Conservation (phyloP, 2,888 invertebrate genomes). For the Drosophila picticornis region DNA sequence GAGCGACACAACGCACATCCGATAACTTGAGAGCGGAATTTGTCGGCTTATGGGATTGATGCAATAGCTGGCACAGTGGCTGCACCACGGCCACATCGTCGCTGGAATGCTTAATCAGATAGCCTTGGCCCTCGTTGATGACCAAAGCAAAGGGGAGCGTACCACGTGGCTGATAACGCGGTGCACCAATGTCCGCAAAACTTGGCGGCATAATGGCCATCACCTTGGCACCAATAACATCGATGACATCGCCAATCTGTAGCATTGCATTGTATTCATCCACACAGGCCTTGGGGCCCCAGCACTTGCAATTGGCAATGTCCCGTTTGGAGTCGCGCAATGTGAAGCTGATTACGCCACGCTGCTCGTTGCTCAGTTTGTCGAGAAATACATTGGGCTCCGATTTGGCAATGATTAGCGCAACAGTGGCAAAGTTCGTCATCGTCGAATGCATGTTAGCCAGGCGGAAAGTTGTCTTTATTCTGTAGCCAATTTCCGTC, state of each 20-base stretch:
- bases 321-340: constrained; percentile 90
- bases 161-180: constrained; percentile 88
- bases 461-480: constrained; percentile 18
- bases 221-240: constrained; percentile 89
- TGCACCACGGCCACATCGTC: constrained; percentile 75
- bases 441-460: constrained; percentile 63
- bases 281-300: constrained; percentile 89
- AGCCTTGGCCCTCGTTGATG: constrained; percentile 89
- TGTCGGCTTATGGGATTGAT: constrained; percentile 88
- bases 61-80: constrained; percentile 87
- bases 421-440: constrained; percentile 85
- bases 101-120: constrained; percentile 87
- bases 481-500: constrained; percentile 20
- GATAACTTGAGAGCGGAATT: constrained; percentile 71
- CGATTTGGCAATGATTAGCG: constrained; percentile 88
- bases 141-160: constrained; percentile 89
- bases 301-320: constrained; percentile 91
- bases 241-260: constrained; percentile 90
- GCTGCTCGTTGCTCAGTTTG: constrained; percentile 85
- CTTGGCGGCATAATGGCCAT: constrained; percentile 86
- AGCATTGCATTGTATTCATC: constrained; percentile 88
- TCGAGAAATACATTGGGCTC: constrained; percentile 85
- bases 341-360: constrained; percentile 92
- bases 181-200: background rate
- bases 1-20: constrained; percentile 68